Evolutionary conservation across 2,888 invertebrate species (phyloP).

Genomic region (Chirona hameri): DNA sequence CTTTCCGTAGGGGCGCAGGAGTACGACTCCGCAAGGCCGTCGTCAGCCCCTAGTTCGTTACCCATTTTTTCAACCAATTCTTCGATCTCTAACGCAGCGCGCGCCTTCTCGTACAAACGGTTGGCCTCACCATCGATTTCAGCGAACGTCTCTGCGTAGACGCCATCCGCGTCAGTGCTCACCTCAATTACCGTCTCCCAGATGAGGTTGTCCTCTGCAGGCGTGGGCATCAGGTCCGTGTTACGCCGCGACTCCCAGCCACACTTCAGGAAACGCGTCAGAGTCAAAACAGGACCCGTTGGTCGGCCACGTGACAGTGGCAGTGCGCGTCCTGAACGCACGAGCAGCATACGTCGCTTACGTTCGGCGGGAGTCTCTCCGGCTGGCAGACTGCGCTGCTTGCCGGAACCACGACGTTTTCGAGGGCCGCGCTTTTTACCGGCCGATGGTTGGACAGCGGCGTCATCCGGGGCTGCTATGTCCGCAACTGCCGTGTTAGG

Average conservation of each 20-base stretch:
- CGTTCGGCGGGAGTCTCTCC: background rate
- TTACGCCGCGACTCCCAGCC: background rate
- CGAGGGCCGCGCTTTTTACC: too few relatives aligned
- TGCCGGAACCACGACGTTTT: background rate
- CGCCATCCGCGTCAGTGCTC: background rate
- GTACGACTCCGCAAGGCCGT: too few relatives aligned
- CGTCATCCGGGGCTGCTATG: too few relatives aligned
- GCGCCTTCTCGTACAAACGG: background rate
- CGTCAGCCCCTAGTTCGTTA: too few relatives aligned
- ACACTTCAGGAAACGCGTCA: background rate
- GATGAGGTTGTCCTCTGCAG: background rate
- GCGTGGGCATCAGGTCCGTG: background rate
- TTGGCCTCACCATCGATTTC: background rate
- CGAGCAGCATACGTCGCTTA: too few relatives aligned
- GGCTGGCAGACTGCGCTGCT: background rate
- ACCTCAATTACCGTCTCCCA: constrained; percentile 10
- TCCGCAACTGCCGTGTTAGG: too few relatives aligned
- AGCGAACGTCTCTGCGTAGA: background rate
- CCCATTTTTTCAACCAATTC: too few relatives aligned
- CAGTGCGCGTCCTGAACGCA: background rate
- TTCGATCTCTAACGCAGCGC: background rate
- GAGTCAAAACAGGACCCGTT: background rate
- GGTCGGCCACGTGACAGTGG: background rate
- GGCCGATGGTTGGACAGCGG: too few relatives aligned
- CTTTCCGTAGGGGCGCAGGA: too few relatives aligned